A percentile compares a stretch with the other conserved stretches of the same genome.
These are phyloP conservation scores for Centroberyx gerrardi DNA, from an alignment of 2,797 vertebrate genomes.

Conservation along the genomic window DNA sequence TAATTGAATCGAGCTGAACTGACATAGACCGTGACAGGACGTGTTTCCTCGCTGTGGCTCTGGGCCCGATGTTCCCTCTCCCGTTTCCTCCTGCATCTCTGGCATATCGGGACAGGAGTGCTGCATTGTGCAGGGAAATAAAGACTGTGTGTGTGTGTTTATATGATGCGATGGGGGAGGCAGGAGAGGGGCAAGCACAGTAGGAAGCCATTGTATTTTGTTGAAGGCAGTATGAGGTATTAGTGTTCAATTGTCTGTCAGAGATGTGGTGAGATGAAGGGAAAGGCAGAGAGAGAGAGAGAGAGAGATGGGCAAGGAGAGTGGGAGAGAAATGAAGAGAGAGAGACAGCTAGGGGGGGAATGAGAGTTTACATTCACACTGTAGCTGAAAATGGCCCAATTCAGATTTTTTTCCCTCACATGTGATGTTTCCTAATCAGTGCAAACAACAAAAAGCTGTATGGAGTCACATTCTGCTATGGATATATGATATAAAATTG, in stretches of 20 bases:
- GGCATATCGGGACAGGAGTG: conserved; percentile 21
- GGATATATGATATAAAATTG: not conserved
- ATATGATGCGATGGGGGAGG: conserved; percentile 36
- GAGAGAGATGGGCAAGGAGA: not conserved
- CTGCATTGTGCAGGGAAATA: conserved; percentile 20
- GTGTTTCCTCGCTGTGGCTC: conserved; percentile 42
- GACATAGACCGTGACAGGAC: conserved; percentile 63
- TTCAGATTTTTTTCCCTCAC: too few relatives aligned
- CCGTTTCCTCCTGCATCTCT: conserved; percentile 44
- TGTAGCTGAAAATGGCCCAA: too few relatives aligned
- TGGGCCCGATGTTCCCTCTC: conserved; percentile 44
- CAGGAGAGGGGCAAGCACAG: conserved; percentile 10
- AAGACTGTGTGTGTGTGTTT: conserved; percentile 10
- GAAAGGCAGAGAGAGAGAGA: not conserved
- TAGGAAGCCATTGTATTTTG: conserved; percentile 15
- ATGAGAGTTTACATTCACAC: not conserved
- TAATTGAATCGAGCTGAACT: conserved; percentile 73
- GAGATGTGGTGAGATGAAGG: conserved; percentile 7
- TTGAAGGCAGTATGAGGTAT: not conserved
- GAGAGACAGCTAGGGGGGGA: not conserved
- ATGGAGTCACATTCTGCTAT: too few relatives aligned
- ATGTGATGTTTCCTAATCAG: too few relatives aligned
- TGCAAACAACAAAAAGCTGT: too few relatives aligned
- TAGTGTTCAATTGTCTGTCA: not conserved
- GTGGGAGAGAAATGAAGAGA: not conserved